Evolutionary conservation across 2,113 vertebrate species (phyloP).

Genomic region (Neodontobutis hainanensis): DNA sequence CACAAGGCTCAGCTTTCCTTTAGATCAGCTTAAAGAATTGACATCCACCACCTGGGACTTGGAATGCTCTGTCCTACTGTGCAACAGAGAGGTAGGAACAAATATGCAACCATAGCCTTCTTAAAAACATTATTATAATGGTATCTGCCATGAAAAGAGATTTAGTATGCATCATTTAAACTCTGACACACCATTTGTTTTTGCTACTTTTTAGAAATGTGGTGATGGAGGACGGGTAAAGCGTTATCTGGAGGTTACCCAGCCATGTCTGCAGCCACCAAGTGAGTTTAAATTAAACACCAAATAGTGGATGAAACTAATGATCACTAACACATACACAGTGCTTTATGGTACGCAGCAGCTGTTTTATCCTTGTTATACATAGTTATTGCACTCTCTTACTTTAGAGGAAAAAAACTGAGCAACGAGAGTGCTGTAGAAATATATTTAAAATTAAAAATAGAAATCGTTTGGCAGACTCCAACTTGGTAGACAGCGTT

Average conservation of each 20-base stretch:
- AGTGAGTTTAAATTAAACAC: constrained; percentile 74
- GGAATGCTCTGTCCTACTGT: constrained; percentile 67
- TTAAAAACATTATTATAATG: not conserved
- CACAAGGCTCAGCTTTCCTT: constrained; percentile 73
- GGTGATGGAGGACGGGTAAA: constrained; percentile 60
- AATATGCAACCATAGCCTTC: not conserved
- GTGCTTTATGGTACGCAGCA: not conserved
- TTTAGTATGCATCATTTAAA: too few species aligned
- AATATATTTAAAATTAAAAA: not conserved
- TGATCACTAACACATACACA: not conserved
- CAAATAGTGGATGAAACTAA: constrained; percentile 21
- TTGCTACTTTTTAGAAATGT: constrained; percentile 55
- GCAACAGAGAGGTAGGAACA: constrained; percentile 48
- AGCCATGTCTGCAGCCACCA: constrained; percentile 42
- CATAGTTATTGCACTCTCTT: not conserved
- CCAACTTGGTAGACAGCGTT: constrained; percentile 5
- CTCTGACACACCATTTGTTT: not conserved
- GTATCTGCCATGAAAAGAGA: too few species aligned
- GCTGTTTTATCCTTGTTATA: not conserved
- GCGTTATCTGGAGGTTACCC: constrained; percentile 68
- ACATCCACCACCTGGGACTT: constrained; percentile 73
- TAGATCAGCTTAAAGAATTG: constrained; percentile 67
- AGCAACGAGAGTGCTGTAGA: not conserved
- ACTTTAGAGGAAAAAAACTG: not conserved
- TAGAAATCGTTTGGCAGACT: not conserved